Evolutionary conservation across 1,140 invertebrate species (phyloP).

Genomic region (Berghia stephanieae): DNA sequence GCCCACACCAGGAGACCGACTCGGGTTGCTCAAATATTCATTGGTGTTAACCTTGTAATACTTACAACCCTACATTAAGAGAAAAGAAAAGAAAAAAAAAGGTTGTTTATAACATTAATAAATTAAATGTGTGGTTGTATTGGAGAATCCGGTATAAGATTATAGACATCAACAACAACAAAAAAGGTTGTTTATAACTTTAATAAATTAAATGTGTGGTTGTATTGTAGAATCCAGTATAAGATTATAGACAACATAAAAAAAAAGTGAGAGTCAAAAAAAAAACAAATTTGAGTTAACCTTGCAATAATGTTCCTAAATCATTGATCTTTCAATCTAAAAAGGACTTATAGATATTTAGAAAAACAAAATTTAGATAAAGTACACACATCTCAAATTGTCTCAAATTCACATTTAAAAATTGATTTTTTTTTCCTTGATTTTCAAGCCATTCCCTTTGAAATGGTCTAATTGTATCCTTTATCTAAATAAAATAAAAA

Average conservation of each 20-base stretch:
- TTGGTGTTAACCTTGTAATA: conserved; percentile 36
- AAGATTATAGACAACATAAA: background rate
- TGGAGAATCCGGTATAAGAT: too few relatives aligned
- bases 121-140: background rate
- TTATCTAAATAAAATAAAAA: too few relatives aligned
- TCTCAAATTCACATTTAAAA: too few relatives aligned
- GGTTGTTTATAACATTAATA: background rate
- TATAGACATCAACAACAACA: background rate
- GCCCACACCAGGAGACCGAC: conserved; percentile 76
- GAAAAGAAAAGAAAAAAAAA: background rate
- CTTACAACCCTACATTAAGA: conserved; percentile 48
- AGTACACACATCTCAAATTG: too few relatives aligned
- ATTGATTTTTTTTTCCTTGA: too few relatives aligned
- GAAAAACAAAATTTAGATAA: too few relatives aligned
- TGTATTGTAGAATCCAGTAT: too few relatives aligned
- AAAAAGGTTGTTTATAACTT: background rate
- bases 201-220: background rate
- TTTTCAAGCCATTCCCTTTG: too few relatives aligned
- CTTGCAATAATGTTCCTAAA: background rate
- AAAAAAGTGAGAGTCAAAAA: background rate
- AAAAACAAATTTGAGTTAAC: background rate
- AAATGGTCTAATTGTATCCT: too few relatives aligned
- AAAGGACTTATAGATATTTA: background rate
- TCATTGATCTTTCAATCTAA: background rate
- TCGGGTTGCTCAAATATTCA: conserved; percentile 43